phyloP scores from a whole-genome alignment of 2,797 vertebrate genomes.

The Xiphophorus birchmanni region DNA sequence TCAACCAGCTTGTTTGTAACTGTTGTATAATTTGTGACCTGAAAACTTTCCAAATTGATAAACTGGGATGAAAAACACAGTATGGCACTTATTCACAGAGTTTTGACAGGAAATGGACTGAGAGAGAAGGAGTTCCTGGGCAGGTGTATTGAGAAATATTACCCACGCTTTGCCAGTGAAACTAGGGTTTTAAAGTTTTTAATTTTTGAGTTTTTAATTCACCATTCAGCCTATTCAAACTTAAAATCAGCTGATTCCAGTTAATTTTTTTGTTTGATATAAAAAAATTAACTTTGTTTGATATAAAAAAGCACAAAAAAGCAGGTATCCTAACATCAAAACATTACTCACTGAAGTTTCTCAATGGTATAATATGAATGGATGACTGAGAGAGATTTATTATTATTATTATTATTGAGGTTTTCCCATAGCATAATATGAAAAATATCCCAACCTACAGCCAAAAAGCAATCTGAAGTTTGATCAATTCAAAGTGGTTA shows the following conservation, averaged over 20 bases:
- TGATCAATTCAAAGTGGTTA: conserved; percentile 36
- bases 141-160: background rate
- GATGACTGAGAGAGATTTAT: conserved; percentile 14
- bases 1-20: background rate
- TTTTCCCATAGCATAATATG: conserved; percentile 11
- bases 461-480: conserved; percentile 47
- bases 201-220: background rate
- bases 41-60: background rate
- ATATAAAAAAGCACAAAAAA: background rate
- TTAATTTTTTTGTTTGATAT: background rate
- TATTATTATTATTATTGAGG: background rate
- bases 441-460: conserved; percentile 17
- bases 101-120: background rate
- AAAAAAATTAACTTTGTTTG: background rate
- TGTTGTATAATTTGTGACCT: background rate
- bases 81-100: no score
- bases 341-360: background rate
- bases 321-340: background rate
- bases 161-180: background rate
- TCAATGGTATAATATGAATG: conserved; percentile 1
- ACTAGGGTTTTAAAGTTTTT: background rate
- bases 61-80: background rate
- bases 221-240: background rate
- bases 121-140: background rate
- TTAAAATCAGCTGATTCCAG: background rate